Evolutionary conservation across 1,140 invertebrate species (phyloP).

Genomic region (Proctacanthus coquilletti): DNA sequence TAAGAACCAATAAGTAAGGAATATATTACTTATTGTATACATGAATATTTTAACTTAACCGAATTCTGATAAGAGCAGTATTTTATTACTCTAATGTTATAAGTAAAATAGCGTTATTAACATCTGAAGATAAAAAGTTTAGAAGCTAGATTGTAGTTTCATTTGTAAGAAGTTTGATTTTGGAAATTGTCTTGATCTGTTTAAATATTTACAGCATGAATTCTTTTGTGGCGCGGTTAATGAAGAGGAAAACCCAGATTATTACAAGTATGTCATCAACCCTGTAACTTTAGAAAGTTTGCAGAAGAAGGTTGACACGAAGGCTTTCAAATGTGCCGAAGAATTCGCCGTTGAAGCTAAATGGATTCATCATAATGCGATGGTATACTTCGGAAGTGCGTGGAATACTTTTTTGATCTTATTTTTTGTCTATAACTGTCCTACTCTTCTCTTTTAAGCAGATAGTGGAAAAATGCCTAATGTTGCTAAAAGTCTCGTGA

Average conservation of each 20-base stretch:
- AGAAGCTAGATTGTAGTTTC: too few species aligned
- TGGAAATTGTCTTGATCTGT: too few species aligned
- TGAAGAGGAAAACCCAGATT: slow-evolving; percentile 46
- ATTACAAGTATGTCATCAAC: slow-evolving; percentile 64
- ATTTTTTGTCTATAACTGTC: too few species aligned
- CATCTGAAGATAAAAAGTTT: too few species aligned
- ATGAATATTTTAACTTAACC: too few species aligned
- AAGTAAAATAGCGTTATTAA: too few species aligned
- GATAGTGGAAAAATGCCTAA: slow-evolving; percentile 60
- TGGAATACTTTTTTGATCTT: slow-evolving; percentile 31
- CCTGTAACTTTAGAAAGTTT: slow-evolving; percentile 69
- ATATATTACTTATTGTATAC: too few species aligned
- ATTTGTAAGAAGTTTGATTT: too few species aligned
- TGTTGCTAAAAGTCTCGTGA: slow-evolving; percentile 63
- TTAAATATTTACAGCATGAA: slow-evolving; percentile 5
- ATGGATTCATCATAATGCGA: slow-evolving; percentile 86
- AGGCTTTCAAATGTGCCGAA: slow-evolving; percentile 75
- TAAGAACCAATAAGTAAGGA: too few species aligned
- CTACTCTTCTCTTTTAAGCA: too few species aligned
- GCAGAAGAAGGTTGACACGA: slow-evolving; percentile 59
- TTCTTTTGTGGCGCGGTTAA: slow-evolving; percentile 44
- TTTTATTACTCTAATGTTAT: too few species aligned
- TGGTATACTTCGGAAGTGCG: slow-evolving; percentile 69
- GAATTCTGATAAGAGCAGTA: too few species aligned
- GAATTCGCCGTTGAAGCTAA: slow-evolving; percentile 77